Base-by-base conservation (phyloP, 2,113 vertebrate species). In the Rhagologus leucostigma region DNA sequence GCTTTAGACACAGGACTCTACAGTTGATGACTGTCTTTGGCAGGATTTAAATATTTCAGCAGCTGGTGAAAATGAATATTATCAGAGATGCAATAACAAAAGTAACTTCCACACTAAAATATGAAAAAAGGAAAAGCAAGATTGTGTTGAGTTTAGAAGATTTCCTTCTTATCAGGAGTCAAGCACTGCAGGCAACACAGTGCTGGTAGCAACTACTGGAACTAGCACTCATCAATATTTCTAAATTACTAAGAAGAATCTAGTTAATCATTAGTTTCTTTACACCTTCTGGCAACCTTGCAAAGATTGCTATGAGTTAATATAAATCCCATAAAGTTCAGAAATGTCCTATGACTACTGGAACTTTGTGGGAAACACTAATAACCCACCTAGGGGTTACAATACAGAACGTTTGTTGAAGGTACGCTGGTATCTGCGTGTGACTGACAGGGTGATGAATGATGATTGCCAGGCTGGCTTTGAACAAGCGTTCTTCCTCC, bases 181-280 rank as follows among this genome's bases (percentile, higher is more conserved):
- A 71, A 68, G 57, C 16, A 62, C 0, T 88, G n/a, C 67, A 65
- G 47, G 30, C 53, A 87, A 47, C 52, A 18, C 26, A 56, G 20
- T 70, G 30, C 41, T 71, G 55, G 41, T 53, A 88, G 44, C 44
- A 52, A 52, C n/a, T 64, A 65, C 46, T 22, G 92, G 67, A 87
- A 69, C 60, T n/a, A 64, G 82, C 44, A 85, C 10, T 63, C 50
- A 92, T 86, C 63, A 44, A 44, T 88, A 86, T 89, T 90, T 94
- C 85, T 92, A 92, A 90, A 94, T 92, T 80, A 94, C 88, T 74
- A 83, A 76, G 88, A 85, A 93, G 78, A 86, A 65, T n/a, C 63
- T 90, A 81, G 94, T 68, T 97, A 97, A 95, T 96, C 30, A 95
- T 96, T 93, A 80, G 76, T 80, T 88, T 84, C 92, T 86, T 91